Conservation (phyloP, 2,888 invertebrate species). For the Atherix ibis region DNA sequence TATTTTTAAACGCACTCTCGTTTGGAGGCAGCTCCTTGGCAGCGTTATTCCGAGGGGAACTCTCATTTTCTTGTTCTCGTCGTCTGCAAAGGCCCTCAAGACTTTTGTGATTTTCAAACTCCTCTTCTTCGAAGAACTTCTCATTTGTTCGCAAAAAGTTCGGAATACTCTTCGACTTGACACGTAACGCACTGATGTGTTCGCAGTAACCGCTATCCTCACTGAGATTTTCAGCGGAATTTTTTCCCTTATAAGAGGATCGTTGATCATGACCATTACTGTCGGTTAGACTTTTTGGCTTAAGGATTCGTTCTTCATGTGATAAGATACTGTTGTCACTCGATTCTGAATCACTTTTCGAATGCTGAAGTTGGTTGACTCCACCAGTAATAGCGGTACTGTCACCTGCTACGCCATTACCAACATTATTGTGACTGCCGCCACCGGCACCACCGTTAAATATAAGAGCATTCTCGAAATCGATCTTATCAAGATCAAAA, state of each 20-base stretch:
- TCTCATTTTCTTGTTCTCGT: not conserved
- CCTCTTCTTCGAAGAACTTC: conserved; percentile 30
- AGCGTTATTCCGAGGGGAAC: not conserved
- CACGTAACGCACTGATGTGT: conserved; percentile 17
- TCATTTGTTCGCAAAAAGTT: conserved; percentile 26
- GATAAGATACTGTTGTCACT: conserved; percentile 16
- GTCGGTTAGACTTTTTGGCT: conserved; percentile 2
- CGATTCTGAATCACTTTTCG: conserved; percentile 11
- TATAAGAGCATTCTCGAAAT: conserved; percentile 21
- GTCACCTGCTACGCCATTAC: too few relatives aligned
- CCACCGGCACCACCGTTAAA: conserved; percentile 5
- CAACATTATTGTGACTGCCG: too few relatives aligned
- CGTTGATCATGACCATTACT: conserved; percentile 5
- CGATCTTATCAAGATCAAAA: conserved; percentile 28
- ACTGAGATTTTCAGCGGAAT: conserved; percentile 61
- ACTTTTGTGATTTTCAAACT: conserved; percentile 16
- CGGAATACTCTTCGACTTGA: conserved; percentile 34
- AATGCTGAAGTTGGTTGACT: too few relatives aligned
- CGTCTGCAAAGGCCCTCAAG: conserved; percentile 10
- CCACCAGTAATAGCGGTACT: too few relatives aligned
- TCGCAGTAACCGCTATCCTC: conserved; percentile 69
- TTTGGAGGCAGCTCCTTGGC: not conserved
- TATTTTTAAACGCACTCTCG: too few relatives aligned
- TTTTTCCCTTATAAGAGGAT: conserved; percentile 26
- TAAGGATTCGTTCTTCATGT: conserved; percentile 12